Evolutionary conservation across 2,888 invertebrate species (phyloP).

Genomic region (Tolmerus cingulatus): DNA sequence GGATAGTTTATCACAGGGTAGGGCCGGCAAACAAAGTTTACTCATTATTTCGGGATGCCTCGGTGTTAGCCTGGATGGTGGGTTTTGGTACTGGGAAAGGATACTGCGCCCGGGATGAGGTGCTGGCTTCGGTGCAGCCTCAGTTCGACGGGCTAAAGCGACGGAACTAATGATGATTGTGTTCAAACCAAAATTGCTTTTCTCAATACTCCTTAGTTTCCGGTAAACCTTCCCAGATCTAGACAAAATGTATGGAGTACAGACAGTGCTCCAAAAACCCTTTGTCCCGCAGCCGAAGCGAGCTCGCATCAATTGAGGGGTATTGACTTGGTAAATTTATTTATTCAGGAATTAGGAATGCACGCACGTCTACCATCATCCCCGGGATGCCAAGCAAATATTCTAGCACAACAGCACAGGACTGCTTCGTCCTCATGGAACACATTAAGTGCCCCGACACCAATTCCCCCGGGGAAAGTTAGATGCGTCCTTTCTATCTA

Average conservation of each 20-base stretch:
- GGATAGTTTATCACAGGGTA: background rate
- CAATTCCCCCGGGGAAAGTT: background rate
- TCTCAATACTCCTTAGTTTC: background rate
- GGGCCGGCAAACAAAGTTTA: conserved; percentile 6
- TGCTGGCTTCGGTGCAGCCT: background rate
- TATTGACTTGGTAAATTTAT: conserved; percentile 21
- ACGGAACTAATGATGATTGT: conserved; percentile 23
- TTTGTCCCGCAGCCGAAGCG: background rate
- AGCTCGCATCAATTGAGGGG: background rate
- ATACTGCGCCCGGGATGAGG: background rate
- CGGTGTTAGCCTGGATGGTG: background rate
- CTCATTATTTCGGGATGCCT: conserved; percentile 1
- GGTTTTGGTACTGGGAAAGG: background rate
- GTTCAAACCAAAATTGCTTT: conserved; percentile 22
- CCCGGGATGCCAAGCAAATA: background rate
- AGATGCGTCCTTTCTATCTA: background rate
- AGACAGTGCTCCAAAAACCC: background rate
- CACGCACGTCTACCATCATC: background rate
- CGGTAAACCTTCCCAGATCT: background rate
- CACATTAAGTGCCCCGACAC: background rate
- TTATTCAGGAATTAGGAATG: background rate
- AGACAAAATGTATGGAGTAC: background rate
- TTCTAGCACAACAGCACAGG: background rate
- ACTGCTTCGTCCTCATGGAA: background rate
- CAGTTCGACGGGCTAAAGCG: background rate